Evolutionary conservation across 92 coral and sea anemone species (phyloP).

Genomic region (Porites lobata): DNA sequence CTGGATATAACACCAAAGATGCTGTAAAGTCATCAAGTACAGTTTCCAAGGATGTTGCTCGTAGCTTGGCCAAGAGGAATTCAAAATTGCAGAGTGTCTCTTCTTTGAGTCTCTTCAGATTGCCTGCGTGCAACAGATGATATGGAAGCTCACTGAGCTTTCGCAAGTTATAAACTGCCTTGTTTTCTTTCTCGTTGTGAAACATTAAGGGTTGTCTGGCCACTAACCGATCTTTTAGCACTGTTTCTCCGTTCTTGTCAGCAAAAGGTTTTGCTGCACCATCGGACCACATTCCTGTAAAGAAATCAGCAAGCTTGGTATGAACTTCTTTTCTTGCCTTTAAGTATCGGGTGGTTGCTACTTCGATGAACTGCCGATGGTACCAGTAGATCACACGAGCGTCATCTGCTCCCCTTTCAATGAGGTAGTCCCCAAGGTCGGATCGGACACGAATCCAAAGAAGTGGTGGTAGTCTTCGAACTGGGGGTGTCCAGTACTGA

Average conservation of each 20-base stretch:
- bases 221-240: conserved; percentile 84
- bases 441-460: conserved; percentile 94
- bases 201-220: conserved; percentile 89
- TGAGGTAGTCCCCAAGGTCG: conserved; percentile 89
- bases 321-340: conserved; percentile 69
- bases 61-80: conserved; percentile 89
- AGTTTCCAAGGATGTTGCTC: conserved; percentile 77
- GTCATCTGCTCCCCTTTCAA: conserved; percentile 95
- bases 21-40: conserved; percentile 83
- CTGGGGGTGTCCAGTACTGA: conserved; percentile 99
- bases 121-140: conserved; percentile 79
- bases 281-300: conserved; percentile 89
- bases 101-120: conserved; percentile 70
- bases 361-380: conserved; percentile 97
- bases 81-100: conserved; percentile 85
- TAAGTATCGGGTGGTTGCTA: conserved; percentile 90
- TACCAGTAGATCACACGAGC: conserved; percentile 94
- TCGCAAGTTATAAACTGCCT: conserved; percentile 82
- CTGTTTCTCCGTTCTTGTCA: conserved; percentile 81
- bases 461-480: conserved; percentile 94
- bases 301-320: conserved; percentile 86
- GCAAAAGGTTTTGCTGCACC: conserved; percentile 85
- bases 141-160: conserved; percentile 90
- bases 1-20: conserved; percentile 69
- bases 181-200: conserved; percentile 58